Conservation (phyloP, 2,113 vertebrate species). For the Sinocyclocheilus rhinocerous region DNA sequence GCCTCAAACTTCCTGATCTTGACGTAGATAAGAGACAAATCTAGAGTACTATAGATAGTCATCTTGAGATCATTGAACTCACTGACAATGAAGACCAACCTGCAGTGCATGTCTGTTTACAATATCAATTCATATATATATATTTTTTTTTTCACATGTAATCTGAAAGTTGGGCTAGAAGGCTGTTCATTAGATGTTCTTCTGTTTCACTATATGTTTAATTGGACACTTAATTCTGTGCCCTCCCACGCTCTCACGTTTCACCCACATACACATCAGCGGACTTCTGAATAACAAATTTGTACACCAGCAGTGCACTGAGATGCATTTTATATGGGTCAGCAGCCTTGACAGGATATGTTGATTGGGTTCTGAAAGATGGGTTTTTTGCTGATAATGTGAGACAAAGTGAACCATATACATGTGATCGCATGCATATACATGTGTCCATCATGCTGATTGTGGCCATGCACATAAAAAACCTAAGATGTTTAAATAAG, state of each 20-base stretch:
- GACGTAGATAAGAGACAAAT: conserved; percentile 32
- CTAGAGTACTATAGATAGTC: background rate
- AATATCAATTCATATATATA: background rate
- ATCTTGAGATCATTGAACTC: background rate
- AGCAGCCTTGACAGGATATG: conserved; percentile 2
- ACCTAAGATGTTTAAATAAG: background rate
- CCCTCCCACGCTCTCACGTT: background rate
- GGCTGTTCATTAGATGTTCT: background rate
- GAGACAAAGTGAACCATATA: conserved; percentile 1
- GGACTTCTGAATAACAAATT: background rate
- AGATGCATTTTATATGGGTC: conserved; percentile 15
- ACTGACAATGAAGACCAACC: background rate
- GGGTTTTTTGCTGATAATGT: background rate
- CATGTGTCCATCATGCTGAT: background rate
- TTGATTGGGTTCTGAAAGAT: background rate
- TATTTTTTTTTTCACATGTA: background rate
- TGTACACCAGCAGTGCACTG: too few species aligned
- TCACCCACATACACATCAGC: background rate
- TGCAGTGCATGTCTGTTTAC: background rate
- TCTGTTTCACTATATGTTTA: background rate
- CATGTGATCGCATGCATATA: background rate
- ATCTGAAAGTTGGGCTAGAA: background rate
- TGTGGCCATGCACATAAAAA: background rate
- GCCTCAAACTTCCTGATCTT: conserved; percentile 20
- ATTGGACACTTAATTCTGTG: background rate